phyloP scores from a whole-genome alignment of 2,797 vertebrate genomes.

The Acanthiza pusilla region DNA sequence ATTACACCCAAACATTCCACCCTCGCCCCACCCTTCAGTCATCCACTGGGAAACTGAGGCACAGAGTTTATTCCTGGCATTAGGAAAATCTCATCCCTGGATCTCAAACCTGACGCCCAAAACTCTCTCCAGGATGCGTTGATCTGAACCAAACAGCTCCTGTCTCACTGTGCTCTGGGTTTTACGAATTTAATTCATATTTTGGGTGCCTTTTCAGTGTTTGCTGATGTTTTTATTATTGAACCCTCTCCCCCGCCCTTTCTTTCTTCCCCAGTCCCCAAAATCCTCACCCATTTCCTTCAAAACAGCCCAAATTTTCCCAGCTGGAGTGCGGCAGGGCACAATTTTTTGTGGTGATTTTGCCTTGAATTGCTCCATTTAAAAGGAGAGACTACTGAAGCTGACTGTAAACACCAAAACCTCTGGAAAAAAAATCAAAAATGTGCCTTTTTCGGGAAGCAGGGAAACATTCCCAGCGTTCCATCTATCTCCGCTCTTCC shows the following conservation, averaged over 20 bases:
- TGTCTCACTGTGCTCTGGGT: too few species aligned
- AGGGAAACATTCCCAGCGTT: neutral
- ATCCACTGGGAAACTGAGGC: neutral
- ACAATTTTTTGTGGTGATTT: neutral
- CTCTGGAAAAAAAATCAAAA: neutral
- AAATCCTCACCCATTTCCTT: neutral
- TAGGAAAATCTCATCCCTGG: neutral
- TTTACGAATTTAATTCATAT: neutral
- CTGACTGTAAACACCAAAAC: neutral
- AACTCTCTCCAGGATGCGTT: fast-evolving
- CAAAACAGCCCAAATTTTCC: neutral
- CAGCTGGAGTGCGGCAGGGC: neutral
- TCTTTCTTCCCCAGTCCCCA: neutral
- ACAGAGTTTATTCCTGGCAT: fast-evolving
- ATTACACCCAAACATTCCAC: neutral
- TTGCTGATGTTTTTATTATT: neutral
- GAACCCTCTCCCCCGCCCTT: neutral
- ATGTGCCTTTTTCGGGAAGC: neutral
- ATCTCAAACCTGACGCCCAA: neutral
- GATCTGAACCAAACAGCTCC: neutral
- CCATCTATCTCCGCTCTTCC: neutral
- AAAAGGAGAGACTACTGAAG: neutral
- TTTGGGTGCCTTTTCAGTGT: neutral
- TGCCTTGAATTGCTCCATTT: neutral
- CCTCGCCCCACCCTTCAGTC: fast-evolving